These are phyloP conservation scores for Epirrhoe tristata DNA, from an alignment of 2,888 invertebrate species.

Conservation along the genomic window DNA sequence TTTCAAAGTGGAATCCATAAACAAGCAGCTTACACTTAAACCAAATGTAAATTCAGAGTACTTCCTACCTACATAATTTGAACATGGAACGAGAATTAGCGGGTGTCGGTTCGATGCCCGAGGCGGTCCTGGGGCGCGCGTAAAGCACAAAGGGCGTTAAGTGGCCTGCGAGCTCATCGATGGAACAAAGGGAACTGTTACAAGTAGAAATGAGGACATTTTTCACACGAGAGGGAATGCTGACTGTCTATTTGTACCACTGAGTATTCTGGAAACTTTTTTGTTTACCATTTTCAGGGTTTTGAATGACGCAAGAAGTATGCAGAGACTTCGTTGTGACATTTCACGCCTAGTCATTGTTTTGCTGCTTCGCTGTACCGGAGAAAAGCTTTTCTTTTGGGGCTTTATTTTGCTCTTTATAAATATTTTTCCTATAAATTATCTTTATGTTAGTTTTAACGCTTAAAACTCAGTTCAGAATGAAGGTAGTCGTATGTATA, in stretches of 20 bases:
- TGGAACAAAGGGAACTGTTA: slow-evolving; percentile 62
- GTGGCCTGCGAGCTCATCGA: slow-evolving; percentile 64
- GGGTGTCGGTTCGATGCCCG: slow-evolving; percentile 50
- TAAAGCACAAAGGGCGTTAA: slow-evolving; percentile 78
- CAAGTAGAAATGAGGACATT: slow-evolving; percentile 43
- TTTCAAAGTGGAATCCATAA: slow-evolving; percentile 16
- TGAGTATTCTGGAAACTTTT: slow-evolving; percentile 24
- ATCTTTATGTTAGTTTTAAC: no score
- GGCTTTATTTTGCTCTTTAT: no score
- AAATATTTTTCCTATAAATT: no score
- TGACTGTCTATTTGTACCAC: slow-evolving; percentile 31
- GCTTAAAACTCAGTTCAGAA: neutral
- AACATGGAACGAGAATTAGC: slow-evolving; percentile 44
- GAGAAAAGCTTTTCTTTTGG: neutral
- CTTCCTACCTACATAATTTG: slow-evolving; percentile 40
- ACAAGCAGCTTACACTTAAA: slow-evolving; percentile 18
- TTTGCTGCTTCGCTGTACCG: neutral
- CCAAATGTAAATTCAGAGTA: slow-evolving; percentile 36
- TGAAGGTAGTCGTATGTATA: slow-evolving; percentile 2
- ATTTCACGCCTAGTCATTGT: slow-evolving; percentile 13
- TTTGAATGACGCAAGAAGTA: slow-evolving; percentile 16
- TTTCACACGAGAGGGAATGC: slow-evolving; percentile 41
- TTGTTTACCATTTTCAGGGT: slow-evolving; percentile 18
- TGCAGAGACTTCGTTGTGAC: slow-evolving; percentile 4
- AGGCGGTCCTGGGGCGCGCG: slow-evolving; percentile 53